Evolutionary conservation across 1,140 invertebrate genomes (phyloP), one percentile per base, ranked within the genome.

Genomic region (Ceratosolen solmsi): DNA sequence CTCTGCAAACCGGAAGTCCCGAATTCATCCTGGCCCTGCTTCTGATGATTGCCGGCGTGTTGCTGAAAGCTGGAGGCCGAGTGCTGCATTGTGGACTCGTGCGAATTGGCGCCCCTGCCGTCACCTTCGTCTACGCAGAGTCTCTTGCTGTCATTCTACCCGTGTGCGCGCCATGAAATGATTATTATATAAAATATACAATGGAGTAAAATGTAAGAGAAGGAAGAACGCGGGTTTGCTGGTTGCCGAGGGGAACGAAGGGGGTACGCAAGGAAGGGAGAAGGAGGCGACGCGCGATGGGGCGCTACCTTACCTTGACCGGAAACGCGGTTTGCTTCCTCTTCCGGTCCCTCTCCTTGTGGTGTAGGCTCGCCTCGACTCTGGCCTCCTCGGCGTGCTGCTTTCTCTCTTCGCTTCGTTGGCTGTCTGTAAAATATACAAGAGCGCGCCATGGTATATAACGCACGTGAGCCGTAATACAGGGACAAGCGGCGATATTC

Each of bases 291-390:
- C 70, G 82, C 73, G 36, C 22, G 82, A 84, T 86, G 89, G 89
- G 88, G 86, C 74, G 78, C 79, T 63, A 82, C 79, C 85, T 90
- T 88, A 92, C 91, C 90, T 91, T 92, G 89, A 88, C 90, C 90
- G 90, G 91, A 91, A 90, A 88, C 89, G 90, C 89, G 89, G 91
- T 89, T 90, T 90, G 89, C 90, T 92, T 92, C 90, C 91, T 91
- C 87, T 92, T 92, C 90, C 91, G 89, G 87, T 92, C 91, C 85
- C 85, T 90, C 86, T 90, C 91, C 88, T 91, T 91, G 84, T 90
- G 86, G 85, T 90, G 87, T 86, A 88, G 83, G 80, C 84, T 90
- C 83, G 86, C 87, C 79, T 92, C 90, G 60, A 33, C 65, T 58
- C 68, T 22, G 87, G 86, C 85, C 87, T 91, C 91, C 87, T 92